Base-by-base conservation (phyloP, 2,888 invertebrate species). In the Diarsia dahlii region DNA sequence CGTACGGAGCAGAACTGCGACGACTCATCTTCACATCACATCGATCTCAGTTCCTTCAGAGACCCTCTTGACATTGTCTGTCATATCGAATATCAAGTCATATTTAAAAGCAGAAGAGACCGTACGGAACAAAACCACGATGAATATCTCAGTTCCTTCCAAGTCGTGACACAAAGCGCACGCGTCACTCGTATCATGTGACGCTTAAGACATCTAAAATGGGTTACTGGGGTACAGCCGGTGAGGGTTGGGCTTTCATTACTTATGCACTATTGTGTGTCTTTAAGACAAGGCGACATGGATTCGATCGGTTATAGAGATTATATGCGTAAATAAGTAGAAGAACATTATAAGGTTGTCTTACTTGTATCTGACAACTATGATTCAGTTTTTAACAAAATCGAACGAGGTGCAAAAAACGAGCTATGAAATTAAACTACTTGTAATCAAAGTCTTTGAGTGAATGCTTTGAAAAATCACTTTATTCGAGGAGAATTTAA, bases 71-170 rank as follows among this genome's bases (percentile, higher is more conserved):
- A 64, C 58, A 68, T 50, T 48, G 46, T 45, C 46, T 45, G 45
- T 13, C 18, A 65, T 65, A 82, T 80, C 60, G 18, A 60, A 70
- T 78, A 70, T 78, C 79, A 67, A 67, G 34, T 63, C n/a, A 56
- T 63, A 52, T 78, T 67, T 45, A n/a, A 66, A 83, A 83, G 50
- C 18, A 50, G 65, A 83, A 66, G n/a, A 45, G n/a, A 45, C 58
- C 20, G 34, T 66, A 23, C 18, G 12, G 20, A 45, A 78, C 65
- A 83, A 62, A 65, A 46, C 48, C n/a, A 34, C 18, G 79, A 78
- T 80, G 79, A 70, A 56, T 83, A 83, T 83, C 79, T 70, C 58
- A 84, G 84, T 80, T 74, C 63, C 65, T 80, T 74, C 80, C 81
- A 84, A 65, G 75, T 58, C n/a, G 18, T 28, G 52, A 0, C n/a